Evolutionary conservation across 2,113 vertebrate genomes (phyloP), one percentile per base, ranked within the genome.

Genomic region (Malurus elegans): DNA sequence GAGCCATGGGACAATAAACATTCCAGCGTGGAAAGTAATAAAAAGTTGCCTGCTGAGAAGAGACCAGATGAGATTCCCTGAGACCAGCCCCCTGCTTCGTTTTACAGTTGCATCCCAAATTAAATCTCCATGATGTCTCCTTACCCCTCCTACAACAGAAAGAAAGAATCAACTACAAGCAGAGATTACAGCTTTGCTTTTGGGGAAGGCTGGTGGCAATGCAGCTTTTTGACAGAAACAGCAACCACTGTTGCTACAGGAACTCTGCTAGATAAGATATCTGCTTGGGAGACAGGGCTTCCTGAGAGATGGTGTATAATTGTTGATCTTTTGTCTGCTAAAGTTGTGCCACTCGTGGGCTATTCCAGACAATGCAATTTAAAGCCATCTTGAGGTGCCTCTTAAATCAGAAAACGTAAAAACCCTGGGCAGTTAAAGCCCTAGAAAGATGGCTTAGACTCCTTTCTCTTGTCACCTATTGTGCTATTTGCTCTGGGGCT

Each of bases 11-110:
- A 93, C 69, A 95, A 91, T 86, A 94, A 96, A 96, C 93, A 93
- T 90, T 93, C 86, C 92, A 90, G 72, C 76, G 54, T 29, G 57
- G 88, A 94, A 96, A 94, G 92, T 93, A 96, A 95, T 97, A 92
- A 96, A 90, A 96, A 93, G 90, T 64, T 95, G 90, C 96, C 88
- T 78, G 95, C 94, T 90, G 95, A 92, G 94, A 86, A 96, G 65
- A 93, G 86, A 84, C 90, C 69, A 95, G 90, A 96, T 82, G 93
- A 96, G 44, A 86, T 80, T 93, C 72, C 40, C 42, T 48, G n/a
- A 80, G 93, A 94, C 72, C 61, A 88, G n/a, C 80, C 76, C 76
- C 75, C 79, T 45, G 64, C 82, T 92, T 79, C 4, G 17, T 86
- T 94, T 94, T 88, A 94, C 72, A 86, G 90, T 92, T 2, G 10